Base-by-base conservation (phyloP, 2,888 invertebrate genomes). In the Plemyria rubiginata region DNA sequence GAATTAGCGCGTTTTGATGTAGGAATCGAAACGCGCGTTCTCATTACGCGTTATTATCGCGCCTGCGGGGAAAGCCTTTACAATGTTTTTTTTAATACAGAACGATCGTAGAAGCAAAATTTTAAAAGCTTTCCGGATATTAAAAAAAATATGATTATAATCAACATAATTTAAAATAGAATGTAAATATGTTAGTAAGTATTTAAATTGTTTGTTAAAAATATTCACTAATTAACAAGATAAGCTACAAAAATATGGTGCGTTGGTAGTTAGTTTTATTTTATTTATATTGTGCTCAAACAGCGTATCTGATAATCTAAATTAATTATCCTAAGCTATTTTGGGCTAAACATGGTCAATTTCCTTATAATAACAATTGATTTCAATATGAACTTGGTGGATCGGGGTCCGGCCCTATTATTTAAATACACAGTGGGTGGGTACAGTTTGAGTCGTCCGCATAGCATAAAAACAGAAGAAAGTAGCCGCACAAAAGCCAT, bases 401-500 rank as follows among this genome's bases (percentile, higher is more conserved):
- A 9, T 8, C 13, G 3, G 6, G 9, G 16, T 4, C 8, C 43
- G 28, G 55, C 51, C 59, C 62, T 66, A 62, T 71, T 72, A 65
- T 62, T 66, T 68, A 62, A 64, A 62, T 51, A 62, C 62, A 66
- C 67, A 63, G 67, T 69, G 67, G 69, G 70, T 71, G 72, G 66
- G 70, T 63, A 60, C 65, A 55, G 61, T 60, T 59, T 53, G 57
- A 48, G 56, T 50, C 49, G 54, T 53, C 65, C 45, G 38, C 48
- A 53, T 70, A 49, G 57, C 63, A 74, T 67, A 81, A 81, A 82
- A 82, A 81, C 77, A 77, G 73, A 82, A 82, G 81, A 86, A 88
- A 88, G 80, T 90, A 85, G 82, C 85, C 88, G 86, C 86, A 85
- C 88, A 88, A 90, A 88, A 87, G 85, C 85, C 81, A 86, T 90